phyloP scores from a whole-genome alignment of 2,797 vertebrate species.

The Ataeniobius toweri region DNA sequence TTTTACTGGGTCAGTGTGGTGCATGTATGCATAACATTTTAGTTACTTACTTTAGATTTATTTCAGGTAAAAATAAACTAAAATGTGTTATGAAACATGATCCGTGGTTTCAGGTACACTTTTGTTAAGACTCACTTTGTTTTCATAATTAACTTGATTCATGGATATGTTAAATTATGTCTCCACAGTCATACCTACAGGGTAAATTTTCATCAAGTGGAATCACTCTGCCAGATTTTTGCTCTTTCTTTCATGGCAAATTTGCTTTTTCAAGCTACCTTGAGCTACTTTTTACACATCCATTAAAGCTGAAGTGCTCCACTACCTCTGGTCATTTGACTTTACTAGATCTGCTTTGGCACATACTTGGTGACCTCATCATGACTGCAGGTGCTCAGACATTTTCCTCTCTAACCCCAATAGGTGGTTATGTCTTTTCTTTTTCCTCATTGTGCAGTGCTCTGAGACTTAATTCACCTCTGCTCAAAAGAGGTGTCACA shows the following conservation, averaged over 20 bases:
- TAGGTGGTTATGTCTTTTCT: conserved; percentile 56
- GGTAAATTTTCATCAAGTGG: conserved; percentile 13
- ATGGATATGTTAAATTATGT: not conserved
- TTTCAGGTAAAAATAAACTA: not conserved
- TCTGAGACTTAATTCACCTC: conserved; percentile 56
- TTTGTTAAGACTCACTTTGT: not conserved
- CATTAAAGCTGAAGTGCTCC: conserved; percentile 54
- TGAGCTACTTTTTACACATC: conserved; percentile 57
- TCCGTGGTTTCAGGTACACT: not conserved
- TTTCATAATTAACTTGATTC: not conserved
- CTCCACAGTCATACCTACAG: conserved; percentile 1
- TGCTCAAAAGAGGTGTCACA: conserved; percentile 62
- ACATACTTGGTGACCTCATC: conserved; percentile 67
- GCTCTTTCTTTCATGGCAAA: conserved; percentile 24
- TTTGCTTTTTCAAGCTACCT: conserved; percentile 40
- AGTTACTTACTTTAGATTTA: not conserved
- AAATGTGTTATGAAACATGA: not conserved
- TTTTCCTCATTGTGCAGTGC: conserved; percentile 49
- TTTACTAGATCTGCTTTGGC: conserved; percentile 63
- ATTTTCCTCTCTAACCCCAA: conserved; percentile 38
- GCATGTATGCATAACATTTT: not conserved
- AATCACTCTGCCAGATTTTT: conserved; percentile 10
- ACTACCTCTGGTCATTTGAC: conserved; percentile 45
- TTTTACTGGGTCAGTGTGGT: not conserved
- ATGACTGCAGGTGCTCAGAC: conserved; percentile 44